Evolutionary conservation across 1,140 invertebrate species (phyloP), one percentile per base, ranked within the genome.

Genomic region (Eurosta solidaginis): DNA sequence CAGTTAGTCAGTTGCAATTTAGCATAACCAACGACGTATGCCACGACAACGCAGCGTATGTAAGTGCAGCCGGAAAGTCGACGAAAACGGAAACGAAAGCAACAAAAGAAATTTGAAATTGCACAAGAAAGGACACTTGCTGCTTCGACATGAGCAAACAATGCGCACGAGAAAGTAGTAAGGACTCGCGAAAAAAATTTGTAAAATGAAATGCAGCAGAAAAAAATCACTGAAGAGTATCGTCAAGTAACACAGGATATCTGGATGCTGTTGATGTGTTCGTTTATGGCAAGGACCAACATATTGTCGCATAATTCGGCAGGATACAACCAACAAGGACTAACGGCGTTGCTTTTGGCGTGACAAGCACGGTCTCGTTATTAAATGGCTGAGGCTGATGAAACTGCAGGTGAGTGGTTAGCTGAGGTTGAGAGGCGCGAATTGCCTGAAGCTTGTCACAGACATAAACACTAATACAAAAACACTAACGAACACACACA

Each of bases 71-170:
- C 59, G 59, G 59, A 68, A 68, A 68, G 59, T 68, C 33, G 33
- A 68, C 59, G 59, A 68, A 68, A 68, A 68, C 59, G 59, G 59
- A 68, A 68, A 68, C 59, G 59, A 68, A 68, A 68, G 59, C 59
- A 68, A 68, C 59, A 68, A 68, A 54, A 68, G 59, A 68, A 68
- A 33, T 68, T 68, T 33, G 59, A n/a, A n/a, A n/a, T 68, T 68
- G 40, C 10, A 33, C 59, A 68, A 68, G 59, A 68, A 68, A 68
- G 59, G 36, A 22, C 59, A 68, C 59, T 68, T 68, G 59, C 54
- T 14, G 52, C 20, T 1, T n/a, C n/a, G n/a, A n/a, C n/a, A n/a
- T n/a, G n/a, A 33, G 29, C 7, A 40, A 68, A 42, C 59, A 68
- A 68, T 68, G 12, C 12, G 17, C 0, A 33, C 27, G 40, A 49